A percentile compares a stretch with the other conserved stretches of the same genome.
phyloP scores from a whole-genome alignment of 2,797 vertebrate species.

The Sebastes hubbsi region DNA sequence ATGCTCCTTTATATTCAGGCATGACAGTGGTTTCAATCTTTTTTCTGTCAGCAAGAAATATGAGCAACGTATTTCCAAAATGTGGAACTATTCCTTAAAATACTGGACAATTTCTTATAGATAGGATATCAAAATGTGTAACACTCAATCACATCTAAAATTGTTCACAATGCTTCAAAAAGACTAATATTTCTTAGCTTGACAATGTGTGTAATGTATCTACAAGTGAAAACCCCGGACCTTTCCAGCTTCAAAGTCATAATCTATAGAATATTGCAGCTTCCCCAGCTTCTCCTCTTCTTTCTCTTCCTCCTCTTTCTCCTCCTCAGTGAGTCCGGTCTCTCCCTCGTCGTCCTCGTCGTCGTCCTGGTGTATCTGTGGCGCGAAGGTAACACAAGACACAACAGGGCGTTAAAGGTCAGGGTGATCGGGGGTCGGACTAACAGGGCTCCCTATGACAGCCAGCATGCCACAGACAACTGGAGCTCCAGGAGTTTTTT shows the following conservation, averaged over 20 bases:
- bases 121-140: not conserved
- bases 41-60: not conserved
- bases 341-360: slow-evolving; percentile 91
- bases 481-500: slow-evolving; percentile 64
- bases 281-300: slow-evolving; percentile 96
- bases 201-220: not conserved
- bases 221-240: slow-evolving; percentile 62
- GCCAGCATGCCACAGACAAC: slow-evolving; percentile 83
- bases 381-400: slow-evolving; percentile 36
- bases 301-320: slow-evolving; percentile 95
- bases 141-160: too few species aligned
- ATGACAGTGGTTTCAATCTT: not conserved
- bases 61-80: not conserved
- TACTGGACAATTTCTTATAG: not conserved
- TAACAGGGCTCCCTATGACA: slow-evolving; percentile 56
- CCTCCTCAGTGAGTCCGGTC: slow-evolving; percentile 93
- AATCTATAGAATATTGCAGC: slow-evolving; percentile 96
- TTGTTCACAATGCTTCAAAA: not conserved
- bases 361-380: slow-evolving; percentile 89
- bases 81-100: not conserved
- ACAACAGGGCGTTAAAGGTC: slow-evolving; percentile 10
- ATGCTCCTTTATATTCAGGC: not conserved
- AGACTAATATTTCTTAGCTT: not conserved
- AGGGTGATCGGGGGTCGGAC: not conserved
- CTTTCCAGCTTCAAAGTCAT: slow-evolving; percentile 97